These are phyloP conservation scores for Acanthaster planci DNA, from an alignment of 35 echinoderm and acorn worm species.

Conservation along the genomic window DNA sequence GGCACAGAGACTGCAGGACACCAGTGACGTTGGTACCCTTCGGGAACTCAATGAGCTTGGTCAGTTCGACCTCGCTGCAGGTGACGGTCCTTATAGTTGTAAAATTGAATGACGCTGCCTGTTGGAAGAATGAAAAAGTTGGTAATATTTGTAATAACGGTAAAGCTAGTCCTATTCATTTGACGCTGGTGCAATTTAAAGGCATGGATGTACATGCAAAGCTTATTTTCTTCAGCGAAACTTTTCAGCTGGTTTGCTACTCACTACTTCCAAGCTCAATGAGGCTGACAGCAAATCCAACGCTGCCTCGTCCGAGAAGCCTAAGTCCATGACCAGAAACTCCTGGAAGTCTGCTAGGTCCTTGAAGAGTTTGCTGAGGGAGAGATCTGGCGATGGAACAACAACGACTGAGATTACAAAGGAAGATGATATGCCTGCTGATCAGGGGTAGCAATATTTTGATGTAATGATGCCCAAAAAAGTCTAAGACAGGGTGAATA, in stretches of 20 bases:
- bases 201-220: neutral
- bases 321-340: neutral
- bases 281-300: neutral
- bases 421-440: too few relatives aligned
- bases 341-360: neutral
- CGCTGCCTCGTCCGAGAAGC: neutral
- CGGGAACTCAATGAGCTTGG: slow-evolving; percentile 46
- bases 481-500: too few relatives aligned
- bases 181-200: too few relatives aligned
- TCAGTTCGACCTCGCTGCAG: slow-evolving; percentile 46
- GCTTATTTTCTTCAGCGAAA: neutral
- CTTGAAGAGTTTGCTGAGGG: neutral
- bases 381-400: neutral
- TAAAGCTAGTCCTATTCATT: too few relatives aligned
- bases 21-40: slow-evolving; percentile 39
- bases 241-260: neutral
- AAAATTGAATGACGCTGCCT: neutral
- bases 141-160: too few relatives aligned
- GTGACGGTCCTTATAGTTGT: neutral
- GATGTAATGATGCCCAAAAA: too few relatives aligned
- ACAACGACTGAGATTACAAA: too few relatives aligned
- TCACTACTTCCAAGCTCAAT: neutral
- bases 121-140: neutral
- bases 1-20: slow-evolving; percentile 32
- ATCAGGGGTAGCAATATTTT: too few relatives aligned